Conservation (phyloP, 2,888 invertebrate genomes). For the Trichopoda pennipes region DNA sequence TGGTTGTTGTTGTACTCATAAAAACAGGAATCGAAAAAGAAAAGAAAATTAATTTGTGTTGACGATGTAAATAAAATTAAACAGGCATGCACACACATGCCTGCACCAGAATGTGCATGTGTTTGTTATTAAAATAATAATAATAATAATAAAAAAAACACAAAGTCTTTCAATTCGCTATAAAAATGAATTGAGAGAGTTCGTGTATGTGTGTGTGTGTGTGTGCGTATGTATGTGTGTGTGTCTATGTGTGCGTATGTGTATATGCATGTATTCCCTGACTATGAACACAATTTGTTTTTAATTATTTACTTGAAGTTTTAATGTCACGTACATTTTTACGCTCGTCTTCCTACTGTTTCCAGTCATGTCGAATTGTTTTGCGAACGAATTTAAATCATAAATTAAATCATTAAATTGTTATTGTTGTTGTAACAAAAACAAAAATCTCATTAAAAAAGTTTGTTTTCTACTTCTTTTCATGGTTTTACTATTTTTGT, state of each 20-base stretch:
- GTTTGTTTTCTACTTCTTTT: not conserved
- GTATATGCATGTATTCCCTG: not conserved
- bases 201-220: not conserved
- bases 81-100: conserved; percentile 16
- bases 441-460: conserved; percentile 50
- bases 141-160: not conserved
- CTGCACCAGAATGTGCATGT: conserved; percentile 12
- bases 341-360: not conserved
- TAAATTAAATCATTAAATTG: conserved; percentile 62
- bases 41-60: conserved; percentile 43
- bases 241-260: not conserved
- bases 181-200: not conserved
- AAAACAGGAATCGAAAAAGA: conserved; percentile 3
- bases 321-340: conserved; percentile 51
- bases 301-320: conserved; percentile 64
- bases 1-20: conserved; percentile 36
- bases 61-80: conserved; percentile 50
- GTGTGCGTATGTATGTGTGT: too few relatives aligned
- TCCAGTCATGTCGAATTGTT: not conserved
- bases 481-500: not conserved
- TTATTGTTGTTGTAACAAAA: too few relatives aligned
- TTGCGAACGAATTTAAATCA: conserved; percentile 32
- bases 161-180: not conserved
- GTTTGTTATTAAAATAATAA: conserved; percentile 15
- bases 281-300: conserved; percentile 35